A percentile compares a stretch with the other conserved stretches of the same genome.
phyloP scores from a whole-genome alignment of 1,140 invertebrate genomes.

The Drosophila quadrilineata region DNA sequence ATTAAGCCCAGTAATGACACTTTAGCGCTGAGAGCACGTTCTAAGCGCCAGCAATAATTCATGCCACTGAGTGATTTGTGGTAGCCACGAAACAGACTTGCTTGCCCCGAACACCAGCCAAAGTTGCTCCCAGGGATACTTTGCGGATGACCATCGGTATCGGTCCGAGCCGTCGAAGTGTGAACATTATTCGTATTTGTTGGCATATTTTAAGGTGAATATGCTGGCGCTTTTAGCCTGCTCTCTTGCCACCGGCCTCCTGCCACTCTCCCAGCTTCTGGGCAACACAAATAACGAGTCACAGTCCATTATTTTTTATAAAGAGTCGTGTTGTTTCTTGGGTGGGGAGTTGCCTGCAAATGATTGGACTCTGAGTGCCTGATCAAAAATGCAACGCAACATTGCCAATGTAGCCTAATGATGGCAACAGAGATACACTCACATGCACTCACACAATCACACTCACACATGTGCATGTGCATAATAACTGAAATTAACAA shows the following conservation, averaged over 20 bases:
- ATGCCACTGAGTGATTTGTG: slow-evolving; percentile 76
- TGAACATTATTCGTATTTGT: slow-evolving; percentile 61
- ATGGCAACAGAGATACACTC: slow-evolving; percentile 18
- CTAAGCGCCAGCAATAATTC: slow-evolving; percentile 68
- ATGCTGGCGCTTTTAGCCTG: slow-evolving; percentile 5
- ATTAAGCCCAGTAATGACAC: slow-evolving; percentile 76
- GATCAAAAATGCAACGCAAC: not conserved
- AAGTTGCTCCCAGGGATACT: too few species aligned
- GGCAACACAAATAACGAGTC: not conserved
- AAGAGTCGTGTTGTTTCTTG: too few species aligned
- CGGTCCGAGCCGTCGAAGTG: slow-evolving; percentile 54
- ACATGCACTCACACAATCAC: too few species aligned
- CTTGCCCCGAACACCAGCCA: not conserved
- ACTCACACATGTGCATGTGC: too few species aligned
- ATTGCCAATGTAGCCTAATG: not conserved
- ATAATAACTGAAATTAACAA: not conserved
- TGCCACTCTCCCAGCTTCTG: slow-evolving; percentile 35
- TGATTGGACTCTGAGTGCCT: not conserved
- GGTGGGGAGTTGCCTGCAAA: too few species aligned
- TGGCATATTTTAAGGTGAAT: slow-evolving; percentile 61
- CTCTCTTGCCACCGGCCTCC: slow-evolving; percentile 36
- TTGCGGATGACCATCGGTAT: slow-evolving; percentile 39
- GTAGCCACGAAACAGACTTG: slow-evolving; percentile 23
- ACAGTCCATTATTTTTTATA: too few species aligned
- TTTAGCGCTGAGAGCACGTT: slow-evolving; percentile 74